Percentiles rank a stretch among this genome's conserved stretches.
These are phyloP conservation scores for Mormyrops attenuatus DNA, from an alignment of 2,797 vertebrate genomes.

Conservation along the genomic window DNA sequence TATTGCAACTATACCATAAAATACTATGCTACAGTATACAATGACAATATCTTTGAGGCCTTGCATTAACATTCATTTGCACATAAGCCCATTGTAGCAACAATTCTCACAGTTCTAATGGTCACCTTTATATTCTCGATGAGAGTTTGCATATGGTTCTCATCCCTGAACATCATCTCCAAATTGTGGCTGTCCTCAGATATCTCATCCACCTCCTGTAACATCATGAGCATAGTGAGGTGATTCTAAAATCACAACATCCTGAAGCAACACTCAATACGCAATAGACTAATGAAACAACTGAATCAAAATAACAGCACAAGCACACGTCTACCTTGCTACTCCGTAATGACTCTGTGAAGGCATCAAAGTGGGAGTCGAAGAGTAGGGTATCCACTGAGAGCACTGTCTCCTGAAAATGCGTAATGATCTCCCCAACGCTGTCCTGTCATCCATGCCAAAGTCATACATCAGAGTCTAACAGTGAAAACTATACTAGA, in stretches of 20 bases:
- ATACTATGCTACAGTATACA: neutral
- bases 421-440: slow-evolving; percentile 57
- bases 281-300: neutral
- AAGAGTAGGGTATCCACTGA: slow-evolving; percentile 61
- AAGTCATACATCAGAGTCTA: neutral
- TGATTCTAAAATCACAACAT: neutral
- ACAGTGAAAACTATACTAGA: neutral
- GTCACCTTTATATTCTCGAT: slow-evolving; percentile 66
- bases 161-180: slow-evolving; percentile 62
- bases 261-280: neutral
- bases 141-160: slow-evolving; percentile 59
- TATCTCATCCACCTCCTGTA: slow-evolving; percentile 45
- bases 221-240: slow-evolving; percentile 21
- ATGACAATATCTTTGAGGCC: neutral
- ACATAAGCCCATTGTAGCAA: neutral
- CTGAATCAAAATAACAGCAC: neutral
- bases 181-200: slow-evolving; percentile 63
- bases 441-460: slow-evolving; percentile 49
- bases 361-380: slow-evolving; percentile 62
- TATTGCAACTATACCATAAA: neutral
- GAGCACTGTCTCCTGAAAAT: slow-evolving; percentile 62
- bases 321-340: slow-evolving; percentile 44
- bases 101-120: neutral
- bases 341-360: slow-evolving; percentile 59
- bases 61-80: neutral